phyloP scores from a whole-genome alignment of 2,797 vertebrate species.

The Myotis planiceps region DNA sequence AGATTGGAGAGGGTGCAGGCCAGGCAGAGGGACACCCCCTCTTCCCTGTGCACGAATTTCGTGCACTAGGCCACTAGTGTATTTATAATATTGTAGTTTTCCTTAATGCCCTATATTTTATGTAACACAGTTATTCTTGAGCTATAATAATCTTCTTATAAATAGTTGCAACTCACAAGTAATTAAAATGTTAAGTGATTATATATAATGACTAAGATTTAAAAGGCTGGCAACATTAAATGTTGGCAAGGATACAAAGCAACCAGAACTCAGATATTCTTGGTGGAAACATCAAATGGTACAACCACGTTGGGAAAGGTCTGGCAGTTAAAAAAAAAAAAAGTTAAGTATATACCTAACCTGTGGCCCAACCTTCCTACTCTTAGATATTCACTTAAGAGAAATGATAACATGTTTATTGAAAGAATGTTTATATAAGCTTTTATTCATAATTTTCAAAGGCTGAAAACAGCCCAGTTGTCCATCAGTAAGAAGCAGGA shows the following conservation, averaged over 20 bases:
- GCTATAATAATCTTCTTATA: not conserved
- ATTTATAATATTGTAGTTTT: not conserved
- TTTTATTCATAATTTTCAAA: not conserved
- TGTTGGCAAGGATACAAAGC: not conserved
- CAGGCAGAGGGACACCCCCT: too few species aligned
- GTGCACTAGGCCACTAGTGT: too few species aligned
- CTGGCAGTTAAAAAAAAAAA: not conserved
- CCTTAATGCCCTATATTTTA: not conserved
- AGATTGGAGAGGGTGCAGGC: too few species aligned
- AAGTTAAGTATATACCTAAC: not conserved
- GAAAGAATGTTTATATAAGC: not conserved
- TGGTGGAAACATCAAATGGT: not conserved
- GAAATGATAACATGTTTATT: conserved; percentile 1
- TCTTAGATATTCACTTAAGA: not conserved
- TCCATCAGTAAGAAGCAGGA: not conserved
- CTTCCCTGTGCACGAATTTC: too few species aligned
- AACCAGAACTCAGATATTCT: not conserved
- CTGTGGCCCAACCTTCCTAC: not conserved
- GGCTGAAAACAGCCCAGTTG: not conserved
- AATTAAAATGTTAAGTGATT: not conserved
- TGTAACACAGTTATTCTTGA: not conserved
- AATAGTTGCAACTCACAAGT: not conserved
- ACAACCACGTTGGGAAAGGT: not conserved
- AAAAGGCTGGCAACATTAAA: not conserved
- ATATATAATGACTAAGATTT: not conserved